A percentile compares a stretch with the other conserved stretches of the same genome.
Conservation (phyloP, 2,888 invertebrate genomes). For the Homarus gammarus region DNA sequence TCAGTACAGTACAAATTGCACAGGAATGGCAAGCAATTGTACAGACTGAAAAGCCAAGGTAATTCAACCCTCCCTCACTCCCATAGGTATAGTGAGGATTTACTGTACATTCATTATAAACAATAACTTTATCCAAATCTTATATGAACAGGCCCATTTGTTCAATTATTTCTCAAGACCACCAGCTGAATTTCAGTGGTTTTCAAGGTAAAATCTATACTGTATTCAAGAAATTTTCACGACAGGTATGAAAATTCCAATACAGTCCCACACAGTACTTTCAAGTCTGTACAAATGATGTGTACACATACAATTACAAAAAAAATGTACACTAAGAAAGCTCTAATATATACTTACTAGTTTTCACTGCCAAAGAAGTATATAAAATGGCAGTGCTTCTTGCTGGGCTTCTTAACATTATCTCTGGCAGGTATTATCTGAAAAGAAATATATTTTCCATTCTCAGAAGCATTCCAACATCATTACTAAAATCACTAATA, state of each 20-base stretch:
- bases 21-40: no score
- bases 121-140: no score
- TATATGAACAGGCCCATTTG: no score
- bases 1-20: no score
- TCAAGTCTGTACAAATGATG: neutral
- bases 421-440: conserved; percentile 91
- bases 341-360: conserved; percentile 86
- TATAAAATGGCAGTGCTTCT: conserved; percentile 90
- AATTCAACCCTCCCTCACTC: no score
- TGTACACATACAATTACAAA: neutral
- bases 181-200: no score
- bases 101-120: no score
- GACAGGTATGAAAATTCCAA: neutral
- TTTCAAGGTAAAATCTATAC: neutral
- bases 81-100: no score
- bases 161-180: no score
- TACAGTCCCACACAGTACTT: neutral
- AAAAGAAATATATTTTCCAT: conserved; percentile 80
- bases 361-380: conserved; percentile 97
- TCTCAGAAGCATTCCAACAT: no score
- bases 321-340: neutral
- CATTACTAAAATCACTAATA: neutral
- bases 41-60: no score
- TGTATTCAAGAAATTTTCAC: neutral
- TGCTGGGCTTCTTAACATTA: conserved; percentile 86